A percentile compares a stretch with the other conserved stretches of the same genome.
Conservation (phyloP, 2,113 vertebrate genomes). For the Heliornis fulica region DNA sequence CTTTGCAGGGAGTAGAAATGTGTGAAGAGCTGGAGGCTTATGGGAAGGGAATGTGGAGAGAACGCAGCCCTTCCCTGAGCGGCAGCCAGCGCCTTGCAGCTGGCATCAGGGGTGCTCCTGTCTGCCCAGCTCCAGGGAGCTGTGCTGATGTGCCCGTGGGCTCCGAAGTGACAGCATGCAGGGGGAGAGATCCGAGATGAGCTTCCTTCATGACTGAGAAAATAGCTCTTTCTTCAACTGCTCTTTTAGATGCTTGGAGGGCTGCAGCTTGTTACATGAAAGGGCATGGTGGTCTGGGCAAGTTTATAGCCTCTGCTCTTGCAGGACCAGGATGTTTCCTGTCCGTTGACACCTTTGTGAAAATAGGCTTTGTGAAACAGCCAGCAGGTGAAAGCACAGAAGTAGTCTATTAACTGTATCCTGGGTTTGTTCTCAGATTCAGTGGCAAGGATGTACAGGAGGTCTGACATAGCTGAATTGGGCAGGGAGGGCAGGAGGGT, state of each 20-base stretch:
- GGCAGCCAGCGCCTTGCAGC: neutral
- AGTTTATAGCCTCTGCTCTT: neutral
- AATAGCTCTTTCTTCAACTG: neutral
- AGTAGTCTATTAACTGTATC: neutral
- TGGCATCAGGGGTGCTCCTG: neutral
- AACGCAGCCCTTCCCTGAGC: neutral
- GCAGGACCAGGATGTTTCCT: neutral
- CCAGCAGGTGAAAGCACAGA: neutral
- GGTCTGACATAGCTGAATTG: neutral
- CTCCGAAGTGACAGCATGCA: neutral
- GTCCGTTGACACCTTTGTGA: neutral
- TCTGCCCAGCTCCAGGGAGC: neutral
- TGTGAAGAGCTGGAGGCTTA: neutral
- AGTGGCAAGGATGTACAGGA: neutral
- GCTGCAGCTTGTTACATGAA: neutral
- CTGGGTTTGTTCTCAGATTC: neutral
- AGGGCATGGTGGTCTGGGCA: neutral
- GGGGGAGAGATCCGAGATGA: neutral
- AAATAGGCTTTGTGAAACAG: neutral
- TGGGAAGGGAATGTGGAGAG: neutral
- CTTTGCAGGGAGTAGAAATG: neutral
- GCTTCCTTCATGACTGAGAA: neutral
- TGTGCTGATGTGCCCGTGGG: neutral
- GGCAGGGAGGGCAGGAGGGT: neutral
- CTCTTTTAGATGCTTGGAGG: neutral